Conservation (phyloP, 2,888 invertebrate genomes). For the Megamerina dolium region DNA sequence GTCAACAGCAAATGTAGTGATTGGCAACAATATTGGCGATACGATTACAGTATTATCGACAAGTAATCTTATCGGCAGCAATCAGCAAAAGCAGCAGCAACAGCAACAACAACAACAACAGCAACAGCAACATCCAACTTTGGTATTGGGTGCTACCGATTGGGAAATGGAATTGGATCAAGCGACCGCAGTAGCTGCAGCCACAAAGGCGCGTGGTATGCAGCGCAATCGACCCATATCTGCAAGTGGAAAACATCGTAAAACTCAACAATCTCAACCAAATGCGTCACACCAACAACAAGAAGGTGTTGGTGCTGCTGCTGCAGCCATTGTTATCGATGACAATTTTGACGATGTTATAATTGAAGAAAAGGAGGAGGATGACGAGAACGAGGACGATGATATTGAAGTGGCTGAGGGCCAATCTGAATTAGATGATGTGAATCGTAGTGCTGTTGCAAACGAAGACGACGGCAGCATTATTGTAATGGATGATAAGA, state of each 20-base stretch:
- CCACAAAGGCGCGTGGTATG: constrained; percentile 14
- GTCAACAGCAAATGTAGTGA: constrained; percentile 1
- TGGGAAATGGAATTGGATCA: constrained; percentile 61
- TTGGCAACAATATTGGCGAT: constrained; percentile 9
- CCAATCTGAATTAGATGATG: too few species aligned
- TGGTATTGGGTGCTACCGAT: constrained; percentile 48
- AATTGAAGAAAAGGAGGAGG: constrained; percentile 28
- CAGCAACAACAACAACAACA: constrained; percentile 12
- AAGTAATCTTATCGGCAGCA: constrained; percentile 7
- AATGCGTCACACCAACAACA: neutral
- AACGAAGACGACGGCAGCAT: too few species aligned
- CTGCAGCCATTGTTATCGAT: constrained; percentile 24
- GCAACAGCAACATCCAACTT: constrained; percentile 17
- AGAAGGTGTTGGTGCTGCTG: too few species aligned
- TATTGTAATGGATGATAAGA: neutral
- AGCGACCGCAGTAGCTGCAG: constrained; percentile 37
- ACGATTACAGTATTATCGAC: constrained; percentile 22
- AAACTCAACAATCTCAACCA: neutral
- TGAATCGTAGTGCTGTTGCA: too few species aligned
- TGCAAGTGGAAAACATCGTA: too few species aligned
- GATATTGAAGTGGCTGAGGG: constrained; percentile 10
- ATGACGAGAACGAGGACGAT: constrained; percentile 9
- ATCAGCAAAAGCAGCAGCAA: too few species aligned
- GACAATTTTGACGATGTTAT: constrained; percentile 33
- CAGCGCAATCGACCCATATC: too few species aligned